A percentile compares a stretch with the other conserved stretches of the same genome.
phyloP scores from a whole-genome alignment of 1,140 invertebrate genomes.

The Piezodorus guildinii region DNA sequence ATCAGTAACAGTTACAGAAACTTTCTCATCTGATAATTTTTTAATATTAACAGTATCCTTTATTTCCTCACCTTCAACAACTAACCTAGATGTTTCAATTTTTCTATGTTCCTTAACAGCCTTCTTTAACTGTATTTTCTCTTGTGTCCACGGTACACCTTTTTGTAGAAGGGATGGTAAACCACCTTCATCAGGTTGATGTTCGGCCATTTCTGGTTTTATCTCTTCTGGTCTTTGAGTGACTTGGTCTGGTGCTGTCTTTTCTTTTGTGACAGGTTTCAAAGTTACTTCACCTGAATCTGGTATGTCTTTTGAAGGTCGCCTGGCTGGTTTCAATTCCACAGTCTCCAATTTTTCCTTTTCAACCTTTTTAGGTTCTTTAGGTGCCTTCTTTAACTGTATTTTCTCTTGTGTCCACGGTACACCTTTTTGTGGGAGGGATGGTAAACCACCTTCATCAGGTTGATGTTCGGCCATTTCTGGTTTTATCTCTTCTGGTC shows the following conservation, averaged over 20 bases:
- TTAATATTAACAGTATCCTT: not conserved
- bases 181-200: not conserved
- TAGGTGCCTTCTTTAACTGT: constrained; percentile 30
- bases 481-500: no score
- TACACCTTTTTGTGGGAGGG: constrained; percentile 32
- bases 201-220: constrained; percentile 1
- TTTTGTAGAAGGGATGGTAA: constrained; percentile 31
- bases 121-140: constrained; percentile 28
- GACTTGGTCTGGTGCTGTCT: not conserved
- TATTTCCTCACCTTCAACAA: not conserved
- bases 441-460: not conserved
- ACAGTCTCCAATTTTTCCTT: constrained; percentile 34
- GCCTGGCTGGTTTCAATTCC: constrained; percentile 33
- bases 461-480: no score
- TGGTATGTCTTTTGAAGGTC: not conserved
- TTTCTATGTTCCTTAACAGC: constrained; percentile 26
- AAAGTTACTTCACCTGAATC: not conserved
- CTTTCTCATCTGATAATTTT: not conserved
- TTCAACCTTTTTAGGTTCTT: constrained; percentile 26
- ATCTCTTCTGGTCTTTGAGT: constrained; percentile 18
- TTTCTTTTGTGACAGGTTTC: no score
- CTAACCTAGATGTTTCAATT: constrained; percentile 26
- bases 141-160: constrained; percentile 26
- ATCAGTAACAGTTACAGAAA: no score
- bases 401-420: constrained; percentile 35